Evolutionary conservation across 1,140 invertebrate genomes (phyloP), one percentile per base, ranked within the genome.

Genomic region (Drosophila subobscura): DNA sequence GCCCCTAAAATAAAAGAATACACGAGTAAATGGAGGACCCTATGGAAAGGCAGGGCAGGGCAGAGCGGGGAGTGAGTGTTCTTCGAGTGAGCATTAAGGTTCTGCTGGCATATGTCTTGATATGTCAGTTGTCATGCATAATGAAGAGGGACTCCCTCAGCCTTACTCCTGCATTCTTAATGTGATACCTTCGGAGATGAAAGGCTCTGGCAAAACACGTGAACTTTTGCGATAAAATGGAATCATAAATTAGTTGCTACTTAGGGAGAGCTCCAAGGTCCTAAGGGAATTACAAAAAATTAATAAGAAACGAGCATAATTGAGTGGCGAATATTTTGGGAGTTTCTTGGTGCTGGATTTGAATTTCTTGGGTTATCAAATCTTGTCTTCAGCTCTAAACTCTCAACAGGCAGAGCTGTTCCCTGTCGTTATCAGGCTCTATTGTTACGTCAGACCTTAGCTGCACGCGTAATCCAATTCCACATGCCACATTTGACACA

Each of bases 101-200:
- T 76, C 42, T 60, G 37, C 52, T 25, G 42, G 59, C 66, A 68
- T 85, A 77, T 77, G 81, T 86, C 80, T 77, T 85, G 75, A 86
- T 85, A 80, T 86, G 80, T 65, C 80, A 80, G 77, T 80, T 85
- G 72, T 77, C 67, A 77, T 85, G 67, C 77, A 85, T 85, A 86
- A 85, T 80, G 71, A 57, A 85, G 52, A 40, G 54, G 57, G 16
- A 20, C 16, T 46, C 54, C 46, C 44, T 41, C 46, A 23, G 3
- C 37, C 46, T 50, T 27, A 49, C 49, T 41, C 33, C 20, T 83
- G 79, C 59, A 83, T 83, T 47, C 55, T 8, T 74, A 70, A 81
- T 81, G 74, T 45, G 63, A 65, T 64, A 49, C 59, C 51, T 54
- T 27, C 29, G 27, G 27, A 56, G 71, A 73, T 65, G 25, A 65